These are phyloP conservation scores for Conus betulinus DNA, from an alignment of 1,140 invertebrate genomes.

Conservation along the genomic window DNA sequence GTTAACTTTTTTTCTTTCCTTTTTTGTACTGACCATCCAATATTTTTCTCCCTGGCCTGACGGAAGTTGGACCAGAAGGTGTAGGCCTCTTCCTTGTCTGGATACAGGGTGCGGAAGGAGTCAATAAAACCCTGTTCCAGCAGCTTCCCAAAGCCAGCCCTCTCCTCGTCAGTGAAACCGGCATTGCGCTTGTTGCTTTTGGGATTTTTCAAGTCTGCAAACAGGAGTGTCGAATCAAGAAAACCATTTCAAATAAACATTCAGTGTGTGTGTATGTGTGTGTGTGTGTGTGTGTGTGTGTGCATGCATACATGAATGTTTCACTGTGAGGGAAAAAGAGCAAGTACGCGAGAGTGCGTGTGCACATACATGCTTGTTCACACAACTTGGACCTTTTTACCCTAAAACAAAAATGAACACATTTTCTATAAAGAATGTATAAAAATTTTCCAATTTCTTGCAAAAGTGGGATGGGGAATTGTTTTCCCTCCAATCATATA, in stretches of 20 bases:
- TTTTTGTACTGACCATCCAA: constrained; percentile 87
- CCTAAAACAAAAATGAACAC: too few species aligned
- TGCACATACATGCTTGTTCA: too few species aligned
- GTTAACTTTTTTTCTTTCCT: background rate
- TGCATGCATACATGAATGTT: too few species aligned
- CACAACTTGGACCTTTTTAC: too few species aligned
- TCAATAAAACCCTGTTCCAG: constrained; percentile 87
- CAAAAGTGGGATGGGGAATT: too few species aligned
- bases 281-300: background rate
- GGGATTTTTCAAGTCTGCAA: constrained; percentile 93
- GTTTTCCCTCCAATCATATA: too few species aligned
- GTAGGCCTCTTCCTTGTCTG: constrained; percentile 88
- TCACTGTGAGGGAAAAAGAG: too few species aligned
- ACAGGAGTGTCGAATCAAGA: background rate
- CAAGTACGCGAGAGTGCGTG: too few species aligned
- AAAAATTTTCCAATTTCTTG: too few species aligned
- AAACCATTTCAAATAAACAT: background rate
- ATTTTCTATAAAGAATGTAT: too few species aligned
- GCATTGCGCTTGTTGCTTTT: constrained; percentile 93
- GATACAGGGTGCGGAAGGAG: constrained; percentile 91
- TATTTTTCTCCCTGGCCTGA: constrained; percentile 90
- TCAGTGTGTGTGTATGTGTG: background rate
- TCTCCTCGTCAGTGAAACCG: constrained; percentile 96
- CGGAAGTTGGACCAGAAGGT: constrained; percentile 96
- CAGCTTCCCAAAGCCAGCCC: constrained; percentile 91